phyloP scores from a whole-genome alignment of 2,113 vertebrate genomes.

The Poeciliopsis occidentalis region DNA sequence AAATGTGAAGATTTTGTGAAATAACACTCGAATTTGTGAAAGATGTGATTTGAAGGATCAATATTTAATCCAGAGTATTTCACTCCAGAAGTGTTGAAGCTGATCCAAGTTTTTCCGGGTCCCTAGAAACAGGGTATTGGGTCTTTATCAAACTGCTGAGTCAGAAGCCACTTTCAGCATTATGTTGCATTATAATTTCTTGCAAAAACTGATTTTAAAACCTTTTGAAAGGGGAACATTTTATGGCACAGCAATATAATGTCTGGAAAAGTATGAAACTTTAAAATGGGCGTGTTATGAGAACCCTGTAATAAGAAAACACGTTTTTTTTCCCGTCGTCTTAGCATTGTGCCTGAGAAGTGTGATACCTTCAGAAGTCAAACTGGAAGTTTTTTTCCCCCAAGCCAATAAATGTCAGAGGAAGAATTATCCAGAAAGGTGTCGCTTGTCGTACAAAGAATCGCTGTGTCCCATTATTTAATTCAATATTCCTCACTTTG shows the following conservation, averaged over 20 bases:
- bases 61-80: not conserved
- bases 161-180: not conserved
- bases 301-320: not conserved
- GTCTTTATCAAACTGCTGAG: not conserved
- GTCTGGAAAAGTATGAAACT: not conserved
- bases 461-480: slow-evolving; percentile 22
- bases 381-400: not conserved
- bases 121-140: not conserved
- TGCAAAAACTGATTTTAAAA: not conserved
- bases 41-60: not conserved
- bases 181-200: not conserved
- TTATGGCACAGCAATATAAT: not conserved
- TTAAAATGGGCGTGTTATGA: not conserved
- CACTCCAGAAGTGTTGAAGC: not conserved
- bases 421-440: slow-evolving; percentile 1
- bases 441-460: slow-evolving; percentile 6
- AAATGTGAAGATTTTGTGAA: too few species aligned
- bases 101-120: not conserved
- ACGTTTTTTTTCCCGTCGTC: not conserved
- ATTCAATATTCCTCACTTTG: slow-evolving; percentile 45
- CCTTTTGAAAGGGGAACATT: not conserved
- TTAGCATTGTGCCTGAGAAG: not conserved
- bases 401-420: not conserved
- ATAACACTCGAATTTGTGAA: too few species aligned
- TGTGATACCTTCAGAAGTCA: not conserved